Base-by-base conservation (phyloP, 2,797 vertebrate species). In the Syndactyla subalaris region DNA sequence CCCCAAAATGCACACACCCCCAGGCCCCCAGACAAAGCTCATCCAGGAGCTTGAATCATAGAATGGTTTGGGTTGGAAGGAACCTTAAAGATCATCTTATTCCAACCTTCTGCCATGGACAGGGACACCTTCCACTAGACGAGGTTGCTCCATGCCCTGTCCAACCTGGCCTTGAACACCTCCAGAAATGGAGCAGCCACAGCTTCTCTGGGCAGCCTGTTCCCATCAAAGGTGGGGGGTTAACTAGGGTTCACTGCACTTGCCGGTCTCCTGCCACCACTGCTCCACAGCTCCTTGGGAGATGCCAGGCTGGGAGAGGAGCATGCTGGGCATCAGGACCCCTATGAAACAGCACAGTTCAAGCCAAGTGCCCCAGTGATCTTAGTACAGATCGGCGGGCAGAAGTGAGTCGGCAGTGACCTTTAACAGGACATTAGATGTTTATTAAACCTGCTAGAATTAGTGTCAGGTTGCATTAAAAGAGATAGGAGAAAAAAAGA, bases 391-490 rank as follows among this genome's bases (percentile, higher is more conserved):
- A 26, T 52, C 80, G 41, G 68, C 5, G 3, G 71, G 65, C 5
- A 27, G 77, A 72, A 66, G 49, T 0, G 0, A 74, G 87, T 16
- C 17, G 67, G 4, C 22, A 41, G 58, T 32, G 52, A 85, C 89
- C 85, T 95, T 89, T 92, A 76, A 22, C 59, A 61, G 91, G 88
- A 41, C 70, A 45, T 92, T 30, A 89, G 94, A 86, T 78, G 48
- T 89, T 92, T 85, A 92, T 93, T 80, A 75, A 75, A 88, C 20
- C 78, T 13, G 16, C 93, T 90, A 93, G 85, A 94, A 86, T 92
- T 89, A 92, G 89, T 73, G 85, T 93, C 89, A 65, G 75, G 34
- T 74, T 82, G 70, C 57, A 82, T 85, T 21, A 63, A 86, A 78
- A 71, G 30, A 41, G 39, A 30, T 19, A 8, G 32, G 32, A 67